Conservation (phyloP, 1,140 invertebrate species). For the Nylanderia fulva region DNA sequence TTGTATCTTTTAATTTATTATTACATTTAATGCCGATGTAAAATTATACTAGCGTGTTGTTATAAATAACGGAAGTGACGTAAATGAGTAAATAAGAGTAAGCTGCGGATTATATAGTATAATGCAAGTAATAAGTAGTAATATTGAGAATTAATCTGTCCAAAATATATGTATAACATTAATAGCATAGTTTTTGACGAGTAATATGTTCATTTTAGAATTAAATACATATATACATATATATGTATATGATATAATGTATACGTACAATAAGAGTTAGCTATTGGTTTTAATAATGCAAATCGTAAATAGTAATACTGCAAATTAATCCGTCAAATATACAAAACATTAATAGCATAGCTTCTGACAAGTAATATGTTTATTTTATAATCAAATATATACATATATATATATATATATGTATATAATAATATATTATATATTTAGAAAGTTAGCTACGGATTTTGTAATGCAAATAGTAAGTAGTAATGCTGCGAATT, state of each 20-base stretch:
- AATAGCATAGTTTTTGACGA: neutral
- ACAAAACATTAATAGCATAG: neutral
- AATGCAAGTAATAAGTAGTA: neutral
- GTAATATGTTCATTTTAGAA: conserved; percentile 1
- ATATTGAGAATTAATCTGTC: neutral
- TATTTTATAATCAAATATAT: neutral
- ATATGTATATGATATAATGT: too few species aligned
- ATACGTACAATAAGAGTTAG: neutral
- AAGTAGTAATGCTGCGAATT: neutral
- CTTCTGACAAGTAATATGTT: neutral
- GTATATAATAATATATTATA: too few species aligned
- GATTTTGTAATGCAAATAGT: neutral
- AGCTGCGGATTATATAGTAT: neutral
- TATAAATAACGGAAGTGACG: neutral
- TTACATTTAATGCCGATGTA: neutral
- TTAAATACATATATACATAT: too few species aligned
- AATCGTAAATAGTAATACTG: neutral
- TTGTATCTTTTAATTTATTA: neutral
- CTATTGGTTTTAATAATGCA: neutral
- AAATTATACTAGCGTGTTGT: neutral
- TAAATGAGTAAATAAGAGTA: neutral
- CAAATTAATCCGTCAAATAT: neutral
- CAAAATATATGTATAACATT: neutral
- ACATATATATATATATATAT: too few species aligned
- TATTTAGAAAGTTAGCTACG: neutral